Conservation (phyloP, 53 echinoderm and acorn worm species). For the Stichopus horrens region DNA sequence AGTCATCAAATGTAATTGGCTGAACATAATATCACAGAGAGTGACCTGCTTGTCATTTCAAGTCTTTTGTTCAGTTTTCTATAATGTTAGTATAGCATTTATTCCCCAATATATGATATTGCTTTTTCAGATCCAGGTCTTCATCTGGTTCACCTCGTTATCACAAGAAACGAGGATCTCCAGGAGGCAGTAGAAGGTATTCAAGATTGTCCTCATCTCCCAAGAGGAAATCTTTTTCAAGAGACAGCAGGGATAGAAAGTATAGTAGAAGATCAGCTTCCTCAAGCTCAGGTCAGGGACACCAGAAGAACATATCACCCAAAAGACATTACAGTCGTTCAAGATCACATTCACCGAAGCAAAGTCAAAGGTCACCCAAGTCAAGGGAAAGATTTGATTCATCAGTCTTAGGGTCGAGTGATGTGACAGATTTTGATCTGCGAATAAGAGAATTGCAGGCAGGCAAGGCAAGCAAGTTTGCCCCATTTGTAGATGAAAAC, state of each 20-base stretch:
- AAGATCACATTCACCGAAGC: conserved; percentile 15
- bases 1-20: too few species aligned
- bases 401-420: background rate
- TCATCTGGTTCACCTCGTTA: conserved; percentile 40
- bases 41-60: too few species aligned
- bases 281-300: conserved; percentile 20
- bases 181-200: background rate
- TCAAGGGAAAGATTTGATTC: background rate
- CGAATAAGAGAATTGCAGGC: conserved; percentile 59
- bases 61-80: too few species aligned
- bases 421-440: conserved; percentile 48
- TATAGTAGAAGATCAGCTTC: conserved; percentile 27
- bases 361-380: conserved; percentile 22
- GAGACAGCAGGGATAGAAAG: background rate
- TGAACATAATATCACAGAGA: too few species aligned
- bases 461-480: conserved; percentile 39
- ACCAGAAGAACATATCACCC: conserved; percentile 7
- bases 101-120: too few species aligned
- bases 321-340: conserved; percentile 33
- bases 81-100: too few species aligned
- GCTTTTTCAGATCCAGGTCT: conserved; percentile 9
- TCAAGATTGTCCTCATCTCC: background rate
- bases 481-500: conserved; percentile 6
- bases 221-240: background rate
- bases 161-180: conserved; percentile 12